Percentiles rank a stretch among this genome's conserved stretches.
phyloP scores from a whole-genome alignment of 2,888 invertebrate species.

The Polymixis flavicincta region DNA sequence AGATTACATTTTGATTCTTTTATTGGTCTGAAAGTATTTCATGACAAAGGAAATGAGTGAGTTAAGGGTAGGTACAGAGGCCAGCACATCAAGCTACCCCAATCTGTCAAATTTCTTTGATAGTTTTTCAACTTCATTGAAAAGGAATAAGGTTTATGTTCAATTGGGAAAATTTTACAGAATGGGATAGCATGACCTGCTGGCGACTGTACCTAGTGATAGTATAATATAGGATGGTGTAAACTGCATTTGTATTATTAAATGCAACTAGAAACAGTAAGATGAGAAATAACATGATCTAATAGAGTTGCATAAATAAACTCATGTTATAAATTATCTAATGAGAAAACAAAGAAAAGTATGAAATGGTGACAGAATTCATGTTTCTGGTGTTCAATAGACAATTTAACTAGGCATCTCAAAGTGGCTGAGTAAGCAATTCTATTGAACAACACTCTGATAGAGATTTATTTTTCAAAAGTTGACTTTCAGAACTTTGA shows the following conservation, averaged over 20 bases:
- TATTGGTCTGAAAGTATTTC: constrained; percentile 1
- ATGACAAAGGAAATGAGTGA: constrained; percentile 25
- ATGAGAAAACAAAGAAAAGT: neutral
- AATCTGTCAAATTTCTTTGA: no score
- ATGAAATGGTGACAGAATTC: neutral
- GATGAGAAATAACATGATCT: neutral
- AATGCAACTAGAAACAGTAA: neutral
- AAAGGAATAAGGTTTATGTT: no score
- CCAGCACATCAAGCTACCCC: no score
- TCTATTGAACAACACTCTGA: neutral
- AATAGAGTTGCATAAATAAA: neutral
- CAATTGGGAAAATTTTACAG: no score
- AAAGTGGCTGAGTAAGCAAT: neutral
- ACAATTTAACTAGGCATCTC: neutral
- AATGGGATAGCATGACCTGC: no score
- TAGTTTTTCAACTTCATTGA: no score
- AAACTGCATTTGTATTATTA: neutral
- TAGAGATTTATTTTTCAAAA: neutral
- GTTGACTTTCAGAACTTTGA: neutral
- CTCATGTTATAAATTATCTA: neutral
- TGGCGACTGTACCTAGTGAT: constrained; percentile 7
- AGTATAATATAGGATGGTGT: neutral
- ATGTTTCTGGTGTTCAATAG: neutral
- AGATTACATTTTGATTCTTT: neutral
- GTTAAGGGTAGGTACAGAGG: no score